Percentiles rank a stretch among this genome's conserved stretches.
Conservation (phyloP, 2,888 invertebrate species). For the Drosophila emarginata region DNA sequence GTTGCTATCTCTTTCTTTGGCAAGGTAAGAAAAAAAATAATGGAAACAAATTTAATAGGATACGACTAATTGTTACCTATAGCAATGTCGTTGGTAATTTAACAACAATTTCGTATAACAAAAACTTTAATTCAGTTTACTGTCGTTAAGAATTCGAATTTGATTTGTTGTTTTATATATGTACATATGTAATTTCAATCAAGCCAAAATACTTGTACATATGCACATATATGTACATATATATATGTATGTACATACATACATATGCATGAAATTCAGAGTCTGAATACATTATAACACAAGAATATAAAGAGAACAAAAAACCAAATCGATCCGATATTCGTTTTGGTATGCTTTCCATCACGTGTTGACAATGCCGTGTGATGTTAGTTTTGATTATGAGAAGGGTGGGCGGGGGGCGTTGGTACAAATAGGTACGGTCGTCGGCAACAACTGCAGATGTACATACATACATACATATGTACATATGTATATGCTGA, state of each 20-base stretch:
- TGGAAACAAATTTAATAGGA: background rate
- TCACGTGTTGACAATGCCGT: constrained; percentile 58
- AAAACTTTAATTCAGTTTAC: background rate
- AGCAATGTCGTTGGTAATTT: background rate
- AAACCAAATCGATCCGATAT: constrained; percentile 12
- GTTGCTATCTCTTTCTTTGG: constrained; percentile 23
- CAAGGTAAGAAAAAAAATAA: background rate
- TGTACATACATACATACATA: background rate
- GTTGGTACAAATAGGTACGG: constrained; percentile 6
- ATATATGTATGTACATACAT: background rate
- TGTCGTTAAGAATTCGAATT: background rate
- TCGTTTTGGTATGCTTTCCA: constrained; percentile 28
- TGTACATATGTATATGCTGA: background rate
- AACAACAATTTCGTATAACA: background rate
- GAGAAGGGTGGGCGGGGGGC: background rate
- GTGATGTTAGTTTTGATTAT: constrained; percentile 3
- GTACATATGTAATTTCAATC: background rate
- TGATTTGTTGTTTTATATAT: background rate
- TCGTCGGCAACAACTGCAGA: background rate
- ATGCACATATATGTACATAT: background rate
- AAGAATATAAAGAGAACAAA: background rate
- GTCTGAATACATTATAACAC: too few species aligned
- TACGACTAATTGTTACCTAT: background rate
- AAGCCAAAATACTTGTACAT: background rate
- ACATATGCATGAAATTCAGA: background rate